Evolutionary conservation across 2,797 vertebrate genomes (phyloP).

Genomic region (Anisognathus igniventris): DNA sequence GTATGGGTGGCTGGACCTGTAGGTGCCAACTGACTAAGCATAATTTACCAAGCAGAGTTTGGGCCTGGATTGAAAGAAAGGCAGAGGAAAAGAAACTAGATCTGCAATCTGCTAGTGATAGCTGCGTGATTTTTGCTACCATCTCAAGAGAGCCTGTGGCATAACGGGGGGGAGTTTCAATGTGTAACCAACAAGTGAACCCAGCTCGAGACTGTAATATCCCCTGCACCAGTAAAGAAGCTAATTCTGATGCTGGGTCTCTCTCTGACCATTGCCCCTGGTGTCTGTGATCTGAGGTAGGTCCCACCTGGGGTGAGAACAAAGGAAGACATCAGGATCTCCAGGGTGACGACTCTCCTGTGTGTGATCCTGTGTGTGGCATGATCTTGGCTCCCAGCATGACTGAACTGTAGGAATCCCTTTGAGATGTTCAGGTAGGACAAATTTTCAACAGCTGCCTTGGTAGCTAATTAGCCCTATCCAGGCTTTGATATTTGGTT

Average conservation of each 20-base stretch:
- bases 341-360: rapidly evolving
- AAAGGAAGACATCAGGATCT: not conserved
- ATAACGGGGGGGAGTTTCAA: not conserved
- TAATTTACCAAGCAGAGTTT: not conserved
- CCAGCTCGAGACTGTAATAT: rapidly evolving
- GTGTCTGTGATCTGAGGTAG: not conserved
- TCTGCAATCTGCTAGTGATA: not conserved
- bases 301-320: not conserved
- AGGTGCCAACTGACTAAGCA: rapidly evolving
- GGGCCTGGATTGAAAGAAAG: not conserved
- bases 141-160: not conserved
- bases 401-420: not conserved
- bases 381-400: not conserved
- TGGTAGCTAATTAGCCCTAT: not conserved
- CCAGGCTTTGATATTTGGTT: conserved; percentile 12
- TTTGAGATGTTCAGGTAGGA: conserved; percentile 1
- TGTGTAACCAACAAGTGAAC: not conserved
- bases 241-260: not conserved
- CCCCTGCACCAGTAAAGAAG: not conserved
- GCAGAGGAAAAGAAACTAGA: not conserved
- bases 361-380: rapidly evolving
- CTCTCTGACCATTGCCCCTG: not conserved
- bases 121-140: not conserved
- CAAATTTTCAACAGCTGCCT: conserved; percentile 38
- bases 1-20: not conserved